A percentile compares a stretch with the other conserved stretches of the same genome.
These are phyloP conservation scores for Fissipunctia ypsillon DNA, from an alignment of 2,888 invertebrate genomes.

Conservation along the genomic window DNA sequence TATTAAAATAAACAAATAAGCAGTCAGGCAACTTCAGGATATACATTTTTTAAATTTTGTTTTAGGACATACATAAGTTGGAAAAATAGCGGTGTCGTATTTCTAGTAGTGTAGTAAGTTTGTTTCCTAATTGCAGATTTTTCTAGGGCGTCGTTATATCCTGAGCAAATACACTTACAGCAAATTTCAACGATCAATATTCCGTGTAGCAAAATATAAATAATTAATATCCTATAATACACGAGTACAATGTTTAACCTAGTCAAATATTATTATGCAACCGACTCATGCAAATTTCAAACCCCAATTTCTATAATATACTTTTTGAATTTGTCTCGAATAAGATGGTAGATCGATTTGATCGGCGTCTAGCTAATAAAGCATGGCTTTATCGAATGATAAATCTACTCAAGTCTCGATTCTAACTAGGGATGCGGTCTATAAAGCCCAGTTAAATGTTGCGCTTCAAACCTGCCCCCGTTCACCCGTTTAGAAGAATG, in stretches of 20 bases:
- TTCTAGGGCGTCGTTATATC: conserved; percentile 47
- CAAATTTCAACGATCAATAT: conserved; percentile 46
- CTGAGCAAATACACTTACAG: conserved; percentile 60
- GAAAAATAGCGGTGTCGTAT: conserved; percentile 52
- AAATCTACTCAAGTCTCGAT: conserved; percentile 60
- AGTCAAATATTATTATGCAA: conserved; percentile 55
- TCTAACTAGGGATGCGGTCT: conserved; percentile 80
- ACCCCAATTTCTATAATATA: conserved; percentile 67
- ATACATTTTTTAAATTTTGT: conserved; percentile 31
- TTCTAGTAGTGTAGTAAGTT: conserved; percentile 32
- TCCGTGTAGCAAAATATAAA: conserved; percentile 62
- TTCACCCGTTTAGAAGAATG: conserved; percentile 87
- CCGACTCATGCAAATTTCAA: conserved; percentile 81
- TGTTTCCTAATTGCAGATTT: conserved; percentile 45
- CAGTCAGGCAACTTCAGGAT: conserved; percentile 62
- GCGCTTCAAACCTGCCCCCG: conserved; percentile 88
- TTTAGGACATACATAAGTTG: conserved; percentile 43
- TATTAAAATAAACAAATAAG: conserved; percentile 49
- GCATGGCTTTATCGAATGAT: conserved; percentile 63
- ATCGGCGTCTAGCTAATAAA: conserved; percentile 55
- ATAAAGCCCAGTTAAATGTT: conserved; percentile 75
- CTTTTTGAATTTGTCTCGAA: conserved; percentile 68
- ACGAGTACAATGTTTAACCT: conserved; percentile 48
- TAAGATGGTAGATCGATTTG: conserved; percentile 59
- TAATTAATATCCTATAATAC: conserved; percentile 51